Conservation (phyloP, 2,888 invertebrate species). For the Enoplolaimus lenunculus region DNA sequence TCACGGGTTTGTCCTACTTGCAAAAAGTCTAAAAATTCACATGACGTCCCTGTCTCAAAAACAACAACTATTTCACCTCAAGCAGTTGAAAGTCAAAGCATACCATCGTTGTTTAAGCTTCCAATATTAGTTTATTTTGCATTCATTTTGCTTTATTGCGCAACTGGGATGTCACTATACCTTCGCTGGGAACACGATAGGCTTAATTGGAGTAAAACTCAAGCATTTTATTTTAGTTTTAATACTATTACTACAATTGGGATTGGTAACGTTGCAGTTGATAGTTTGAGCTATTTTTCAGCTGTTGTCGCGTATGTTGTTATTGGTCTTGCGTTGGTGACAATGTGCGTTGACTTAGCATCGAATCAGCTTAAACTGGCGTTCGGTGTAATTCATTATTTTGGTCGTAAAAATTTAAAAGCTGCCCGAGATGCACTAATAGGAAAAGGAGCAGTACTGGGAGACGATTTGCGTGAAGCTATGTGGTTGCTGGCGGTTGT, state of each 20-base stretch:
- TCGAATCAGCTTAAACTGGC: background rate
- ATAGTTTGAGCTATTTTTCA: background rate
- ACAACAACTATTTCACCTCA: no score
- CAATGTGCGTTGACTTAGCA: background rate
- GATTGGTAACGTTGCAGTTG: background rate
- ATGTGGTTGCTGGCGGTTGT: background rate
- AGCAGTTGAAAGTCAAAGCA: no score
- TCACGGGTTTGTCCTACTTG: no score
- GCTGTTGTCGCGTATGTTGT: background rate
- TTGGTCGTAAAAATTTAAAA: background rate
- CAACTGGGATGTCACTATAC: background rate
- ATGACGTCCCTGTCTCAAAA: no score
- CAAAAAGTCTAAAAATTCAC: no score
- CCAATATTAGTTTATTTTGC: background rate
- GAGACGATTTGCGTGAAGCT: background rate
- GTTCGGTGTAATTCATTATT: background rate
- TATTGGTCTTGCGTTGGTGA: background rate
- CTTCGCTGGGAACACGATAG: background rate
- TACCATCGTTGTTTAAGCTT: no score
- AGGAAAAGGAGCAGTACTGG: background rate
- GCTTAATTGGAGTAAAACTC: background rate
- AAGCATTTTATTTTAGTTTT: background rate
- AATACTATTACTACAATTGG: background rate
- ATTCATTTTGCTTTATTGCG: background rate
- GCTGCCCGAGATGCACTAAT: background rate